Evolutionary conservation across 30 jellyfish, hydroid and myxozoan species (phyloP).

Genomic region (Pelagia noctiluca): DNA sequence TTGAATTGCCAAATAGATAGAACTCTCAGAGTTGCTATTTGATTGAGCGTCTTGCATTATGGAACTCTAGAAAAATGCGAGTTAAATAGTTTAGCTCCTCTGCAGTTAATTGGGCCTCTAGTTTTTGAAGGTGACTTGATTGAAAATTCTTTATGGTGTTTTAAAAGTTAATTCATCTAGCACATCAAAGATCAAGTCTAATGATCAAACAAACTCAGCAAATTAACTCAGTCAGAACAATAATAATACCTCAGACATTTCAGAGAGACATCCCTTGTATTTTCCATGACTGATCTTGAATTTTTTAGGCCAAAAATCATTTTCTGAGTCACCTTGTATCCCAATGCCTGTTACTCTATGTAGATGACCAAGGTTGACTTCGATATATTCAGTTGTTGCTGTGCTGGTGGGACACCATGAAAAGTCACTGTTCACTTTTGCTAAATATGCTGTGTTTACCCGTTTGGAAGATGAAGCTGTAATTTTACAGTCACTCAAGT

Average conservation of each 20-base stretch:
- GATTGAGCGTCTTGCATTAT: no score
- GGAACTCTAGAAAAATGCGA: no score
- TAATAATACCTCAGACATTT: constrained; percentile 20
- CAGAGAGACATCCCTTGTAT: neutral
- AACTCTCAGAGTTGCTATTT: no score
- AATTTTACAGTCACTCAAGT: neutral
- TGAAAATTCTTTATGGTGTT: neutral
- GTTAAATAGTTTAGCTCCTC: no score
- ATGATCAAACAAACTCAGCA: neutral
- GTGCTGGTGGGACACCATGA: constrained; percentile 43
- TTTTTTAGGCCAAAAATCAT: constrained; percentile 51
- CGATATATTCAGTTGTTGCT: constrained; percentile 23
- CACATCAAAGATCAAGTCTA: no score
- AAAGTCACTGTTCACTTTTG: constrained; percentile 23
- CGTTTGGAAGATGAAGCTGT: constrained; percentile 44
- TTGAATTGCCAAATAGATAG: no score
- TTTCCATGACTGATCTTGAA: constrained; percentile 41
- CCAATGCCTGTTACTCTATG: constrained; percentile 57
- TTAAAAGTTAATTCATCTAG: neutral
- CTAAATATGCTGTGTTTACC: neutral
- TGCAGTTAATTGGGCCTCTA: no score
- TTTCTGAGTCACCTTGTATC: constrained; percentile 57
- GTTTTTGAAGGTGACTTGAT: no score
- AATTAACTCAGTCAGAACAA: no score
- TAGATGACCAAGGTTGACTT: constrained; percentile 39